phyloP scores from a whole-genome alignment of 2,113 vertebrate genomes.

The Hypanus sabinus region DNA sequence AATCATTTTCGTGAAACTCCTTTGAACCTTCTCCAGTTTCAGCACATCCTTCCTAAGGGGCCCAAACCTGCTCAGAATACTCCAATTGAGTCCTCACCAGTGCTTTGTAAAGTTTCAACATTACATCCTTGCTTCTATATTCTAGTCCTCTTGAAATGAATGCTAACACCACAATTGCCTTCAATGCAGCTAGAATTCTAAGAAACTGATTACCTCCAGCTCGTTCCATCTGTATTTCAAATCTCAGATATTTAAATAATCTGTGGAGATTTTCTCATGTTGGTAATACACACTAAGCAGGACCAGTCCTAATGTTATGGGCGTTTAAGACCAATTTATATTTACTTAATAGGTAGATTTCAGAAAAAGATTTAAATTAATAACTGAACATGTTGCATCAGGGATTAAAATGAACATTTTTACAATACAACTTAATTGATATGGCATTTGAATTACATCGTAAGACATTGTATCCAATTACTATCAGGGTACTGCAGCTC shows the following conservation, averaged over 20 bases:
- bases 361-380: background rate
- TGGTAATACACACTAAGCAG: background rate
- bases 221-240: background rate
- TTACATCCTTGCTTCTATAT: no score
- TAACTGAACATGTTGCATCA: background rate
- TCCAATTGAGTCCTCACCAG: no score
- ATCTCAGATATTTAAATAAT: background rate
- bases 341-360: background rate
- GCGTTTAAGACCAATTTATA: background rate
- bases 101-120: no score
- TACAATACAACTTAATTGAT: background rate
- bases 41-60: no score
- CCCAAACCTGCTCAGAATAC: no score
- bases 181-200: no score
- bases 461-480: background rate
- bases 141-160: no score
- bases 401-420: background rate
- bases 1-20: no score
- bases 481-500: background rate
- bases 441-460: background rate
- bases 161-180: no score
- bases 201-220: background rate
- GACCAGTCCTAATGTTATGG: background rate
- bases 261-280: background rate
- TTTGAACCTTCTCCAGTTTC: no score